Conservation (phyloP, 2,113 vertebrate species). For the Dicerorhinus sumatrensis region DNA sequence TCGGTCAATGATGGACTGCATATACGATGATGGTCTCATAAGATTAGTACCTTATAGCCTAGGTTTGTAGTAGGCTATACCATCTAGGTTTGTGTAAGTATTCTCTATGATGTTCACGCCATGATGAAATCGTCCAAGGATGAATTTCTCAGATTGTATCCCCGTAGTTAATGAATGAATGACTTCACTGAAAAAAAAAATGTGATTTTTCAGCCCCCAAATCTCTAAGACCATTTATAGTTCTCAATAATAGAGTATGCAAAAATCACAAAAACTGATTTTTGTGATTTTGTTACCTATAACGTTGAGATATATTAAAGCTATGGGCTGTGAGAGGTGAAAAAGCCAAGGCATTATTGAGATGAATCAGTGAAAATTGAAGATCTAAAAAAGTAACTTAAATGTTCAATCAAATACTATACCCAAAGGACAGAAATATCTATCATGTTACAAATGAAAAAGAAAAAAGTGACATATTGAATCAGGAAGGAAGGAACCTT, state of each 20-base stretch:
- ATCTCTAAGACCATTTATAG: background rate
- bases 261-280: background rate
- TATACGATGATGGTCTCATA: too few relatives aligned
- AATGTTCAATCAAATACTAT: conserved; percentile 67
- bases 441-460: conserved; percentile 60
- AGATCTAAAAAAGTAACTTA: conserved; percentile 62
- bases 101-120: too few relatives aligned
- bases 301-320: background rate
- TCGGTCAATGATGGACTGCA: too few relatives aligned
- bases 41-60: too few relatives aligned
- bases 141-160: too few relatives aligned
- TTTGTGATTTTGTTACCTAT: background rate
- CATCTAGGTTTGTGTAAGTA: too few relatives aligned
- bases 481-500: conserved; percentile 19
- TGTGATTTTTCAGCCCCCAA: background rate
- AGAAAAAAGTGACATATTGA: conserved; percentile 61
- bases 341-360: conserved; percentile 21
- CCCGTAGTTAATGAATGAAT: too few relatives aligned
- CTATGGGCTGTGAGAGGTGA: background rate
- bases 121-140: too few relatives aligned
- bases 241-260: background rate
- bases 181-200: background rate
- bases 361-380: conserved; percentile 35
- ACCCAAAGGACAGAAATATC: conserved; percentile 63
- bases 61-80: too few relatives aligned